Evolutionary conservation across 2,797 vertebrate genomes (phyloP).

Genomic region (Notolabrus celidotus): DNA sequence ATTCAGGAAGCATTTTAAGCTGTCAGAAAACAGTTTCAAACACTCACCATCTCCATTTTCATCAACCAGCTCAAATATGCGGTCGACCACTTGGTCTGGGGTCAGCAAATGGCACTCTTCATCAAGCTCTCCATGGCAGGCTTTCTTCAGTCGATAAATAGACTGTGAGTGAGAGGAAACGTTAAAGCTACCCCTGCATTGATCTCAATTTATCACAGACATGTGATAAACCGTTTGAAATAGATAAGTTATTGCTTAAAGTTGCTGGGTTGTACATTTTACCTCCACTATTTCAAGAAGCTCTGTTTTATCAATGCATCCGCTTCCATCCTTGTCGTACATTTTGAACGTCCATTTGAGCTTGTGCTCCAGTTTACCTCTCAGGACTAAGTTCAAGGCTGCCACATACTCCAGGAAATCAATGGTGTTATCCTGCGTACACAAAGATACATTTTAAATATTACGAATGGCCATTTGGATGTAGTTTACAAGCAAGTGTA

Average conservation of each 20-base stretch:
- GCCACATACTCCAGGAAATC: slow-evolving; percentile 98
- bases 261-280: slow-evolving; percentile 28
- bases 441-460: slow-evolving; percentile 10
- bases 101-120: slow-evolving; percentile 88
- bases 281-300: slow-evolving; percentile 90
- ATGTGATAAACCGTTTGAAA: slow-evolving; percentile 1
- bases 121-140: slow-evolving; percentile 88
- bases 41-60: slow-evolving; percentile 95
- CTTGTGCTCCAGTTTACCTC: slow-evolving; percentile 96
- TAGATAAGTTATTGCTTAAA: background rate
- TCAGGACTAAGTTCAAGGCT: slow-evolving; percentile 93
- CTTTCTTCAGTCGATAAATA: slow-evolving; percentile 95
- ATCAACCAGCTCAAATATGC: slow-evolving; percentile 97
- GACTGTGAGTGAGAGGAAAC: slow-evolving; percentile 82
- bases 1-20: slow-evolving; percentile 24
- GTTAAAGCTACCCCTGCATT: slow-evolving; percentile 11
- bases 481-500: background rate
- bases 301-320: slow-evolving; percentile 94
- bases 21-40: slow-evolving; percentile 28
- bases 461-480: background rate
- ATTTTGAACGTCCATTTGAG: slow-evolving; percentile 98
- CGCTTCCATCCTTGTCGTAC: slow-evolving; percentile 96
- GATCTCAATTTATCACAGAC: background rate
- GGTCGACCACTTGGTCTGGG: slow-evolving; percentile 95
- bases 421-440: slow-evolving; percentile 93